Conservation (phyloP, 2,113 vertebrate genomes). For the Lota lota region DNA sequence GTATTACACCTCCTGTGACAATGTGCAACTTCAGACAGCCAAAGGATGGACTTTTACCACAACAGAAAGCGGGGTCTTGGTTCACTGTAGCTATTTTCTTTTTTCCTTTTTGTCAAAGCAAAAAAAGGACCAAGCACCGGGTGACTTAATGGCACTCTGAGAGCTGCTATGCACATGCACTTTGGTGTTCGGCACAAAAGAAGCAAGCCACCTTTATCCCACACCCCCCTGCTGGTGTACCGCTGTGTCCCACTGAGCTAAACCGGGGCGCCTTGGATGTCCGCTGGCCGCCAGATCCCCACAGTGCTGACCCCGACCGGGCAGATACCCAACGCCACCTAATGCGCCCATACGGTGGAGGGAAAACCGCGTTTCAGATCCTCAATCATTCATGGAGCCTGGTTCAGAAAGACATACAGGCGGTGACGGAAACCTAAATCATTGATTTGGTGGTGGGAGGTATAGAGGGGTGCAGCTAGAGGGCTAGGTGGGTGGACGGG, state of each 20-base stretch:
- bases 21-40: background rate
- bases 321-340: too few relatives aligned
- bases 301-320: too few relatives aligned
- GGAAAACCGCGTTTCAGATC: background rate
- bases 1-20: constrained; percentile 17
- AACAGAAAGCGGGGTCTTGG: too few relatives aligned
- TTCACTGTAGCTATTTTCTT: background rate
- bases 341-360: too few relatives aligned
- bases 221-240: background rate
- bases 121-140: background rate
- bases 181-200: constrained; percentile 18
- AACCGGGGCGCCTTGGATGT: too few relatives aligned
- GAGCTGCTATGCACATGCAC: background rate
- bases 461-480: too few relatives aligned
- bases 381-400: constrained; percentile 15
- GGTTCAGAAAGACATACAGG: background rate
- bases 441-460: background rate
- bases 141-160: constrained; percentile 8
- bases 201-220: background rate
- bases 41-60: too few relatives aligned
- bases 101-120: background rate
- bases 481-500: too few relatives aligned
- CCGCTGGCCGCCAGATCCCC: too few relatives aligned
- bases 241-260: background rate
- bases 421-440: constrained; percentile 11